Conservation (phyloP, 2,888 invertebrate species). For the Rhogogaster chlorosoma region DNA sequence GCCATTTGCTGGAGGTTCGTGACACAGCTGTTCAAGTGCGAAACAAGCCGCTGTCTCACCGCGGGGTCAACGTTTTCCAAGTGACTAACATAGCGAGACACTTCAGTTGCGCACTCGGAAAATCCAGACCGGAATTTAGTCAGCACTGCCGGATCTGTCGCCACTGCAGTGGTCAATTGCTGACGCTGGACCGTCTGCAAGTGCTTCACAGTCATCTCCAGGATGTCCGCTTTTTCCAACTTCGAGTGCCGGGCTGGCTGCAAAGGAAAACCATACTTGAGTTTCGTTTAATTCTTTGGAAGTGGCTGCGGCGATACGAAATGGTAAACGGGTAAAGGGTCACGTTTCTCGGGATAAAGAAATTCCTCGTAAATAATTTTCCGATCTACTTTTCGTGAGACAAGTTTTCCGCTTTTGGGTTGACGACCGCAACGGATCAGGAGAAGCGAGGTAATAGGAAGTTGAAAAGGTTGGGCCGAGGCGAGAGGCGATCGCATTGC, state of each 20-base stretch:
- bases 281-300: neutral
- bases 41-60: constrained; percentile 83
- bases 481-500: constrained; percentile 1
- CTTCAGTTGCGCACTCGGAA: constrained; percentile 93
- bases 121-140: constrained; percentile 93
- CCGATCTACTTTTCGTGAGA: neutral
- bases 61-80: constrained; percentile 83
- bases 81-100: constrained; percentile 85
- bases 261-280: constrained; percentile 56
- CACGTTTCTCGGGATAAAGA: neutral
- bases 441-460: neutral
- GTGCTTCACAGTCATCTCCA: constrained; percentile 97
- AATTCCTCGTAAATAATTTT: neutral
- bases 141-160: constrained; percentile 90
- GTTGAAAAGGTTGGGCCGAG: neutral
- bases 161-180: constrained; percentile 90
- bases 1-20: constrained; percentile 81
- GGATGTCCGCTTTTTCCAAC: constrained; percentile 96
- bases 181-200: constrained; percentile 93
- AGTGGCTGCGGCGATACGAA: neutral
- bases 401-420: neutral
- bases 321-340: neutral
- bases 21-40: constrained; percentile 84
- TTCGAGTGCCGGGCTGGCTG: constrained; percentile 96
- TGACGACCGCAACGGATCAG: neutral